Conservation (phyloP, 2,888 invertebrate species). For the Nephrotoma flavescens region DNA sequence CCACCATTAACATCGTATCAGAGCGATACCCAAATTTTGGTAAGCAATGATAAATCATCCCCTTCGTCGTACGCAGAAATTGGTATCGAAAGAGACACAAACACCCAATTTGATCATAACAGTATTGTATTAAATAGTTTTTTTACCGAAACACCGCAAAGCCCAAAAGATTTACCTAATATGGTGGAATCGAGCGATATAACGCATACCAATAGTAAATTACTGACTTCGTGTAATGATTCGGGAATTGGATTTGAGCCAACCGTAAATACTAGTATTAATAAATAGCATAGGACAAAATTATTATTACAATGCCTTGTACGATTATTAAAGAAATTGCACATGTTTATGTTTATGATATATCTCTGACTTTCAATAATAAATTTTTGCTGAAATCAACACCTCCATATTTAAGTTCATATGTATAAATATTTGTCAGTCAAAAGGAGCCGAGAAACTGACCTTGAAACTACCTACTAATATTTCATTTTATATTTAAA, state of each 20-base stretch:
- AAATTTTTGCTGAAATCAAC: neutral
- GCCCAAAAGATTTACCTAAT: neutral
- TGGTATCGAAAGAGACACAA: slow-evolving; percentile 35
- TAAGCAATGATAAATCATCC: slow-evolving; percentile 16
- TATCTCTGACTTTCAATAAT: neutral
- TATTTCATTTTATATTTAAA: too few relatives aligned
- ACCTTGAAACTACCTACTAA: neutral
- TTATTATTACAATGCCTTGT: neutral
- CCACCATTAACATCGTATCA: slow-evolving; percentile 39
- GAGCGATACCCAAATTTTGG: slow-evolving; percentile 19
- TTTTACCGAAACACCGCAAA: slow-evolving; percentile 20
- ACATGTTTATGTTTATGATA: neutral
- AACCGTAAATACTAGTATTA: neutral
- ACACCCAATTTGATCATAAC: slow-evolving; percentile 25
- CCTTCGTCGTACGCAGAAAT: slow-evolving; percentile 36
- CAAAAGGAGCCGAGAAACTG: neutral
- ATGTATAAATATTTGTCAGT: neutral
- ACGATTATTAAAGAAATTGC: neutral
- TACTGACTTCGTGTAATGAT: neutral
- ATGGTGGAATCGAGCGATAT: neutral
- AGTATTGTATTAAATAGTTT: slow-evolving; percentile 35
- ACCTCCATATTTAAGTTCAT: too few relatives aligned
- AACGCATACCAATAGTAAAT: neutral
- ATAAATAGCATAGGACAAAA: neutral
- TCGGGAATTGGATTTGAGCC: neutral